Evolutionary conservation across 2,888 invertebrate genomes (phyloP), one percentile per base, ranked within the genome.

Genomic region (Unio pictorum): DNA sequence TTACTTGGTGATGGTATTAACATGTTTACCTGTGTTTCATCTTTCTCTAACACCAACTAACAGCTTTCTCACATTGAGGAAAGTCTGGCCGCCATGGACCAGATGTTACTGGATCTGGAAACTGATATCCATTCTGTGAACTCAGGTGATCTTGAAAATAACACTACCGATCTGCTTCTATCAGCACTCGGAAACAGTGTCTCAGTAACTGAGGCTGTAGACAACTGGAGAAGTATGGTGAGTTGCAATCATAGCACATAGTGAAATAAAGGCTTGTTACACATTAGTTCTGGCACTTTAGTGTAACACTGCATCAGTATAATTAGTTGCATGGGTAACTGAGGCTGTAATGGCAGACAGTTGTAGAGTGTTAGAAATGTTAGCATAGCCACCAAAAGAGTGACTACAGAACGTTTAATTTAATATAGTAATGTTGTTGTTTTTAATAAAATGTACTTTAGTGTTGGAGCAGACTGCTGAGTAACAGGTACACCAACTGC

Each of bases 41-140:
- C 28, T 23, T 58, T 64, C 23, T 54, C 30, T 67, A 61, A 69
- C 65, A 69, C 63, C 56, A 65, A 69, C 72, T 78, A 74, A 73
- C 76, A 83, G 82, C 70, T 84, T 67, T 73, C 79, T 28, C 72
- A 79, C 61, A 78, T 87, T 55, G 75, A 84, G 66, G 72, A 81
- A 60, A 81, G 86, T 59, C 81, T 87, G 64, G 85, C 86, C 28
- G 84, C 81, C 56, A 83, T 87, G 85, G 86, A 87, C 72, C 71
- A 72, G 55, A 81, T 83, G 64, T 78, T 87, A 55, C 76, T 76
- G 64, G 78, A 75, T 55, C 69, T 87, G 69, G 86, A 87, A 73
- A 73, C 69, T 7, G 81, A 83, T 61, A 78, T 84, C 60, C 66
- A 71, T 55, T 67, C 76, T 7, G 72, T 66, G 56, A 67, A 70